These are phyloP conservation scores for Plectropomus leopardus DNA, from an alignment of 2,113 vertebrate species.

Conservation along the genomic window DNA sequence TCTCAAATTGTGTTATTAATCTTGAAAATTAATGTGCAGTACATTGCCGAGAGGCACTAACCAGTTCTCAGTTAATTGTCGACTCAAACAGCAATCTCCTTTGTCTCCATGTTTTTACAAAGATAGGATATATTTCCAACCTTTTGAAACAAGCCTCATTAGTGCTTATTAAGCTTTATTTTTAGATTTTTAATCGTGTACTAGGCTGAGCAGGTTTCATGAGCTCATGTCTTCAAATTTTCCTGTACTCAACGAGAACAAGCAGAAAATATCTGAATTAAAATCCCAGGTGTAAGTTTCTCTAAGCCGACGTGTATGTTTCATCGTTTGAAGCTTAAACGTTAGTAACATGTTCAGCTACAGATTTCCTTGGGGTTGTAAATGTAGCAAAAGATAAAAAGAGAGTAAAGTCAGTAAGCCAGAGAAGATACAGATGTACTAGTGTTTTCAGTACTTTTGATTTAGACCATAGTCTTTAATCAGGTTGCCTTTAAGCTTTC, in stretches of 20 bases:
- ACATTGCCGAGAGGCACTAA: slow-evolving; percentile 29
- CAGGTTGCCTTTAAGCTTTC: neutral
- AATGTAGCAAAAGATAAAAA: neutral
- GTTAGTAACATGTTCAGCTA: slow-evolving; percentile 4
- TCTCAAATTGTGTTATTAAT: slow-evolving; percentile 67
- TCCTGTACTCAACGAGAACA: neutral
- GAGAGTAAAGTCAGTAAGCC: neutral
- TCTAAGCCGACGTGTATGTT: slow-evolving; percentile 20
- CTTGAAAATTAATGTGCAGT: slow-evolving; percentile 36
- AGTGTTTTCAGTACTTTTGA: neutral
- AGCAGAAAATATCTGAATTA: neutral
- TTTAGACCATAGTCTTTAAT: neutral
- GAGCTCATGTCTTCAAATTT: neutral
- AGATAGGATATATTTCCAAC: neutral
- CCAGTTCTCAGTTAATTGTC: slow-evolving; percentile 45
- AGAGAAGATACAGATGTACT: neutral
- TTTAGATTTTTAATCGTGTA: neutral
- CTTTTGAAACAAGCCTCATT: slow-evolving; percentile 30
- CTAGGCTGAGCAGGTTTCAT: neutral
- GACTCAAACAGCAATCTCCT: slow-evolving; percentile 4
- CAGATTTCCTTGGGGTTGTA: neutral
- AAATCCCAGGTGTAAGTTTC: slow-evolving; percentile 6
- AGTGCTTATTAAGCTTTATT: slow-evolving; percentile 21
- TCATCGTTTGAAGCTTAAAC: neutral
- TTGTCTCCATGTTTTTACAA: slow-evolving; percentile 25